Conservation (phyloP, 2,113 vertebrate species). For the Elachura formosa region DNA sequence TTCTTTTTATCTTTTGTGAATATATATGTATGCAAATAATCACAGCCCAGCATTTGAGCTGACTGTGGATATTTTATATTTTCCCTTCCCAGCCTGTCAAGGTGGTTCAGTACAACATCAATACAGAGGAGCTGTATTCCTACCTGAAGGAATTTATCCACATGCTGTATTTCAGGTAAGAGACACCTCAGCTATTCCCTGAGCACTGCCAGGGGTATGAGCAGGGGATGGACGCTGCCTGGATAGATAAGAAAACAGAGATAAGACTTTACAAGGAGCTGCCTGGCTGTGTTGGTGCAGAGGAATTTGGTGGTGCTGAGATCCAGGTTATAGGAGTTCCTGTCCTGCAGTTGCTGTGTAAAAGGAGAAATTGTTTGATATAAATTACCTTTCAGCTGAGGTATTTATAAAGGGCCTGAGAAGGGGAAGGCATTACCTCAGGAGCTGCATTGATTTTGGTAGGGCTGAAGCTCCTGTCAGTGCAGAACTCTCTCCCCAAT, state of each 20-base stretch:
- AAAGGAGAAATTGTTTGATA: not conserved
- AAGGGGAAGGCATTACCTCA: not conserved
- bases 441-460: not conserved
- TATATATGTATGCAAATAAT: not conserved
- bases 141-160: constrained; percentile 98
- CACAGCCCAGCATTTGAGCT: not conserved
- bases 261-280: not conserved
- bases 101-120: constrained; percentile 96
- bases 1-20: not conserved
- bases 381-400: not conserved
- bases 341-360: not conserved
- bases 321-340: not conserved
- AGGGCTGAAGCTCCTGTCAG: not conserved
- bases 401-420: not conserved
- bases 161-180: constrained; percentile 94
- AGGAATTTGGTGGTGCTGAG: not conserved
- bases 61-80: not conserved
- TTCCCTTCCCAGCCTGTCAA: constrained; percentile 79
- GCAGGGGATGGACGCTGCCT: not conserved
- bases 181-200: not conserved
- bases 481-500: not conserved
- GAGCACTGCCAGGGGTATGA: not conserved
- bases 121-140: constrained; percentile 94
- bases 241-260: not conserved
- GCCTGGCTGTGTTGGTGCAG: not conserved